Evolutionary conservation across 1,140 invertebrate species (phyloP), one percentile per base, ranked within the genome.

Genomic region (Zophobas atratus): DNA sequence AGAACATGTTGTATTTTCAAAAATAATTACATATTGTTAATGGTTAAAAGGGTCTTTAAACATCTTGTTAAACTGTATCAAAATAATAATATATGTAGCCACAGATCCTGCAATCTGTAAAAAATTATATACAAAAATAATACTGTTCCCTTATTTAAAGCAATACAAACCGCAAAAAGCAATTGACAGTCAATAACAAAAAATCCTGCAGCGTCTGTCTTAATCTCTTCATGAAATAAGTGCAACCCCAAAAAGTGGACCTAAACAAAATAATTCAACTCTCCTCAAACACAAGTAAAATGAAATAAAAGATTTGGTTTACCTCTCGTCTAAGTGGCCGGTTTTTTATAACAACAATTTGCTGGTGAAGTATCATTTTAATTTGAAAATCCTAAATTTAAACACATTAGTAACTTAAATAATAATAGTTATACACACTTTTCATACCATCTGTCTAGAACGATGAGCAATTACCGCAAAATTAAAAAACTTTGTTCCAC

Each of bases 21-120:
- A 20, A 20, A 20, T 20, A 20, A 20, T 20, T 20, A 20, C 20
- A 20, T 20, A 20, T 20, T 20, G 20, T 20, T 20, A 20, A 20
- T 20, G 20, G 20, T 20, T 20, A 20, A 20, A 20, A 20, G 0
- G 20, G 20, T 20, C 20, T 20, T 20, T 20, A 20, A 20, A 20
- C 20, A 20, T 20, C 49, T 51, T 2, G 20, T 51, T 51, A 20
- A 51, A 51, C n/a, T 51, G 49, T 51, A 51, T 20, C 20, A 51
- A 51, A 51, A 51, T 51, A 51, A 51, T 20, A 6, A 51, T 51
- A 51, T 51, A 51, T 4, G 4, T 51, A 51, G 49, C 49, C 49
- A 51, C 49, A 20, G 49, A 51, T 6, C 4, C 4, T 2, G 49
- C 49, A 51, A 51, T 51, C 49, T 51, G 49, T 51, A 20, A 20